Evolutionary conservation across 2,888 invertebrate species (phyloP), one percentile per base, ranked within the genome.

Genomic region (Apodemia zela): DNA sequence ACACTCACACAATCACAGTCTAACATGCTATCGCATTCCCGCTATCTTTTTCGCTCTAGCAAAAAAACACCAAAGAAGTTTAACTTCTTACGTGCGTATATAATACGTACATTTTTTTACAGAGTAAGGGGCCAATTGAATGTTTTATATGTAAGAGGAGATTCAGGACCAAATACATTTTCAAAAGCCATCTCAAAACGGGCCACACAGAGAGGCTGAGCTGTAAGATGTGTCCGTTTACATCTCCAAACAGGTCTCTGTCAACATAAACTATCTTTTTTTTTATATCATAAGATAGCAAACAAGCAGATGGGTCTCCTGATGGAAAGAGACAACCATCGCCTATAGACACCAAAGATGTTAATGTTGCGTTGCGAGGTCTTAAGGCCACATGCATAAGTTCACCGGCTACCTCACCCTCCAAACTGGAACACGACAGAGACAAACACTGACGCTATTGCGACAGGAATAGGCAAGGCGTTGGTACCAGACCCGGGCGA

Each of bases 121-220:
- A 89, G 89, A 80, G 83, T 78, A 81, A 84, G 66, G 89, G 89
- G 0, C 83, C 82, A 0, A 87, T 76, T 66, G 86, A 86, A 57
- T 90, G 89, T 57, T 87, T 87, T 61, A 87, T 90, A 3, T 90
- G 89, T 60, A 89, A 87, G 63, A 87, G 86, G 0, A 72, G 87
- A 0, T 65, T 88, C 38, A 89, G 87, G 63, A 84, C 83, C 0
- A 80, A 79, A 0, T 76, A 86, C 0, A 87, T 88, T 0, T 68
- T 89, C 0, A 68, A 89, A 0, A 89, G 88, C 45, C 89, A 90
- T 38, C 69, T 89, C 13, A 89, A 89, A 0, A 85, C 88, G 0
- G 89, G 88, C 42, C 89, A 90, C 61, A 85, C 88, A 0, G 85
- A 88, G 69, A 81, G 86, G 33, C 89, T 84, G 67, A 85, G 81